Evolutionary conservation across 2,113 vertebrate genomes (phyloP), one percentile per base, ranked within the genome.

Genomic region (Turdus rufiventris): DNA sequence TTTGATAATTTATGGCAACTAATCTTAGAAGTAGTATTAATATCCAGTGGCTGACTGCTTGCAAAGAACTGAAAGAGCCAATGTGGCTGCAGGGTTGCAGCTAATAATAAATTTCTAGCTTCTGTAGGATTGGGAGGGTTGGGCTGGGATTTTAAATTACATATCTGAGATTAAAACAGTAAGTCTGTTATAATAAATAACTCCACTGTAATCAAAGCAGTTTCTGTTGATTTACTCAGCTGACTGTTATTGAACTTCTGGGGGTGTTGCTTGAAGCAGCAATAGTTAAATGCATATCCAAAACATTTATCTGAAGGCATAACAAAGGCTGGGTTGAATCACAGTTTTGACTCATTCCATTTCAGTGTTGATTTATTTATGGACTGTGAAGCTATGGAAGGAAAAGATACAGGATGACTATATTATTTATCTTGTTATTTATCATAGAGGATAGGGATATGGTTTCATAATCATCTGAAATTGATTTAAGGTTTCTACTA

Each of bases 341-440:
- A 88, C 60, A 66, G 16, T 66, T 85, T 88, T 95, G 82, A 94
- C 58, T 91, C 47, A 80, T 65, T 88, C 43, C 38, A 51, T 47
- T 93, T 67, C 75, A 73, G 29, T 66, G 42, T 77, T 94, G 67
- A 62, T 94, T 85, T 96, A 86, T 94, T 94, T 91, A 85, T 90
- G 75, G 38, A 20, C 82, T 90, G 8, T 73, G 76, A 88, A 83
- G 34, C 88, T 62, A 29, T 18, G 26, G 33, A 83, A 85, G 40
- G 43, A 83, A 65, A 88, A 95, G 29, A 58, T 72, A 34, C 6
- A 61, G 58, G 20, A 58, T 36, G 47, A 80, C 71, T 89, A 0
- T 89, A 61, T 81, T 93, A 82, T 88, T 91, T 96, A 76, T 79
- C 34, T 43, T 65, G 25, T 63, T 95, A 58, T 91, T 93, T 93